A percentile compares a stretch with the other conserved stretches of the same genome.
phyloP scores from a whole-genome alignment of 2,113 vertebrate genomes.

The Microcebus murinus region DNA sequence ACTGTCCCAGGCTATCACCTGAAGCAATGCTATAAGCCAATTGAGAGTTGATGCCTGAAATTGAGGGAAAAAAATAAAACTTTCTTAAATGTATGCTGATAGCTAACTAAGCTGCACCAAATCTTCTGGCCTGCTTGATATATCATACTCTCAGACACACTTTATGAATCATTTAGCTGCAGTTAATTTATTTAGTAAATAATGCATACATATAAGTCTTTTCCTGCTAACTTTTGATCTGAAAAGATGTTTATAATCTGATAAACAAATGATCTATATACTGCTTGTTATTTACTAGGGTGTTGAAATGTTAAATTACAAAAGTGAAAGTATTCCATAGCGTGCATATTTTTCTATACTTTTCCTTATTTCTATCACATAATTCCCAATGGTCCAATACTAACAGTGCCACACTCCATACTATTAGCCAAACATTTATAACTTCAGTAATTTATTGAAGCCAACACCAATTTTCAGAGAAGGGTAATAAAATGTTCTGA shows the following conservation, averaged over 20 bases:
- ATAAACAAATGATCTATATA: background rate
- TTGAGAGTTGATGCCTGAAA: slow-evolving; percentile 92
- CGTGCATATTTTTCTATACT: background rate
- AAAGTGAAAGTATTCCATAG: background rate
- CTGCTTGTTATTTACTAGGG: slow-evolving; percentile 5
- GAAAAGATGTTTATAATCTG: slow-evolving; percentile 27
- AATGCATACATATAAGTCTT: background rate
- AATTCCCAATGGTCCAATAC: background rate
- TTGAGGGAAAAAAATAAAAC: background rate
- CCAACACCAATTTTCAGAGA: slow-evolving; percentile 65
- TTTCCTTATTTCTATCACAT: slow-evolving; percentile 48
- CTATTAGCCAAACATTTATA: slow-evolving; percentile 48
- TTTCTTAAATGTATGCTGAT: background rate
- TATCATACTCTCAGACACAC: background rate
- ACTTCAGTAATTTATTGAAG: slow-evolving; percentile 63
- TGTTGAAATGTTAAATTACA: slow-evolving; percentile 35
- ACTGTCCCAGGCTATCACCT: slow-evolving; percentile 92
- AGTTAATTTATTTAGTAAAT: background rate
- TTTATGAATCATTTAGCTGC: background rate
- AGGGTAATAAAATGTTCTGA: slow-evolving; percentile 68
- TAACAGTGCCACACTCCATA: slow-evolving; percentile 13
- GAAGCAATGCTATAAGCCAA: slow-evolving; percentile 92
- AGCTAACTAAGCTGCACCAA: background rate
- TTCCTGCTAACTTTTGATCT: background rate
- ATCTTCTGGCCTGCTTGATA: background rate